Base-by-base conservation (phyloP, 2,888 invertebrate species). In the Drosophila falleni region DNA sequence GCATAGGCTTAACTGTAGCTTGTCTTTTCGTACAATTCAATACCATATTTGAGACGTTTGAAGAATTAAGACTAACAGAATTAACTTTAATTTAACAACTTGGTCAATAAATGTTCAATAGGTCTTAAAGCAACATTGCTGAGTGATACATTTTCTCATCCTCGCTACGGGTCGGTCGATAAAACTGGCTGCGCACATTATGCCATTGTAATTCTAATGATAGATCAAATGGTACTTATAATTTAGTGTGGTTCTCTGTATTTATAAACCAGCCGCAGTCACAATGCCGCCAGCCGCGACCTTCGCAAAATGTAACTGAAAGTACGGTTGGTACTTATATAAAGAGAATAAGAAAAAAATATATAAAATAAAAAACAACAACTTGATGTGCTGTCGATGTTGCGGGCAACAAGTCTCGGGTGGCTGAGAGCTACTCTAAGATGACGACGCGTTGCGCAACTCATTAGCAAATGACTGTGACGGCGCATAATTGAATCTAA, bases 211-310 rank as follows among this genome's bases (percentile, higher is more conserved):
- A 53, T 71, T 74, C 78, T 74, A 78, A 77, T 77, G 78, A 60
- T 71, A 74, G 76, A 74, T 71, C 66, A 67, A 50, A 46, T 58
- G 46, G 55, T 83, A 75, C 78, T 78, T 85, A 66, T 78, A 88
- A 87, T 78, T 80, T 75, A 74, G 46, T 80, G 73, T 63, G 65
- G 58, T 80, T 79, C 75, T 71, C 76, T 78, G 67, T 84, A 78
- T 85, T 85, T 84, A 78, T 78, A 80, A 86, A 71, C 67, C 55
- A 50, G 68, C 69, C 80, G 42, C 63, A 73, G 71, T 78, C 76
- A 35, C n/a, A 47, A 42, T 51, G 77, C 47, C 75, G 70, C 70
- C 58, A 59, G 54, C n/a, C 33, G 63, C 60, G 80, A 84, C 84
- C 88, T 87, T 84, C 78, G 68, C 65, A 49, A 71, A 49, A 39